Conservation (phyloP, 2,888 invertebrate species). For the Globia sparganii region DNA sequence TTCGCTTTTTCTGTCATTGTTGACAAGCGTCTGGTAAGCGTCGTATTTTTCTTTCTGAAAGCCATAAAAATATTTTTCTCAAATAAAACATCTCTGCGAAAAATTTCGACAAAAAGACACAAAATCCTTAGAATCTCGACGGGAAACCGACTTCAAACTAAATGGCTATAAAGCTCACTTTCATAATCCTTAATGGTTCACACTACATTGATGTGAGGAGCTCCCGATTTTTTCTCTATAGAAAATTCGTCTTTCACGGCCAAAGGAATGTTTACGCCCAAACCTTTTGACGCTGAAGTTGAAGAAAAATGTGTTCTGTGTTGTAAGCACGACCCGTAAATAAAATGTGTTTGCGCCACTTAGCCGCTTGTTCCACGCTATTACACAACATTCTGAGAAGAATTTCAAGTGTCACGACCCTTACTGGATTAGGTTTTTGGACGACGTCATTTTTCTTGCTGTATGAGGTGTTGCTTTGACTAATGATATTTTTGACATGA, state of each 20-base stretch:
- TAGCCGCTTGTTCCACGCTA: conserved; percentile 75
- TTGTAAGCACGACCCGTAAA: conserved; percentile 74
- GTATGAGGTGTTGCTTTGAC: conserved; percentile 21
- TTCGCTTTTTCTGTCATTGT: no score
- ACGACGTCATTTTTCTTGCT: conserved; percentile 37
- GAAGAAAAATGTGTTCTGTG: conserved; percentile 70
- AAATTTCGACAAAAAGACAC: conserved; percentile 5
- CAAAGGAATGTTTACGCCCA: conserved; percentile 63
- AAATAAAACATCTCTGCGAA: conserved; percentile 10
- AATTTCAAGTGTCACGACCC: conserved; percentile 54
- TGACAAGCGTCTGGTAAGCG: background rate
- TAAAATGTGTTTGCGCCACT: conserved; percentile 79
- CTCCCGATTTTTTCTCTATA: conserved; percentile 59
- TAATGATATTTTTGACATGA: background rate
- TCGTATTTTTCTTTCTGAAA: background rate
- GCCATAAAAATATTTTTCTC: background rate
- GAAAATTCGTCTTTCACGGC: conserved; percentile 55
- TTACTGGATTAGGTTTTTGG: conserved; percentile 45
- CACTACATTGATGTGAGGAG: conserved; percentile 64
- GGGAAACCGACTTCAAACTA: conserved; percentile 56
- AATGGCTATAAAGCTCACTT: conserved; percentile 56
- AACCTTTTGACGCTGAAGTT: conserved; percentile 59
- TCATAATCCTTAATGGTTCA: conserved; percentile 65
- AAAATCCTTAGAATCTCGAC: conserved; percentile 26
- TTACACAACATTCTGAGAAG: conserved; percentile 68